phyloP scores from a whole-genome alignment of 2,797 vertebrate genomes.

The Leptodactylus fallax region DNA sequence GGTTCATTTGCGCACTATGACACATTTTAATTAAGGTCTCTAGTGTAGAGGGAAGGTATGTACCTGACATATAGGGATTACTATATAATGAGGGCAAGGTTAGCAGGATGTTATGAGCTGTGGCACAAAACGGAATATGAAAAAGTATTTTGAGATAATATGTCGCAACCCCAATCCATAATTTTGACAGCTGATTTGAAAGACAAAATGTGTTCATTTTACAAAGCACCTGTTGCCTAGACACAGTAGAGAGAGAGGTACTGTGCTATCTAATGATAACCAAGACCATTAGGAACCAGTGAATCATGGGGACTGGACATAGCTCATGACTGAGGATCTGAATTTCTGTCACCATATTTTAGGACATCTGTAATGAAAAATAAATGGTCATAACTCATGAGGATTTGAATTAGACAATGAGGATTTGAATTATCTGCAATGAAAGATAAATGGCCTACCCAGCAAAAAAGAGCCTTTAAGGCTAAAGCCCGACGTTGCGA shows the following conservation, averaged over 20 bases:
- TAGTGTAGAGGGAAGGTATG: too few relatives aligned
- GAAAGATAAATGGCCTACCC: too few relatives aligned
- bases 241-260: neutral
- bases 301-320: neutral
- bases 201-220: constrained; percentile 16
- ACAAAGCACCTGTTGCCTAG: neutral
- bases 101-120: neutral
- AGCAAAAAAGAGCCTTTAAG: too few relatives aligned
- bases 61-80: neutral
- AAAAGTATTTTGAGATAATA: neutral
- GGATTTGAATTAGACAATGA: too few relatives aligned
- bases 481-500: too few relatives aligned
- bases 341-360: neutral
- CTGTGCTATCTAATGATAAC: neutral
- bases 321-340: neutral
- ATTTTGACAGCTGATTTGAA: neutral
- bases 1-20: too few relatives aligned
- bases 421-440: too few relatives aligned
- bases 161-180: neutral
- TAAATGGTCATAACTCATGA: too few relatives aligned
- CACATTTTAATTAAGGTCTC: too few relatives aligned
- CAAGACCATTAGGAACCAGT: neutral
- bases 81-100: neutral
- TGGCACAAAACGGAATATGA: neutral
- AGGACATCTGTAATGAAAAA: too few relatives aligned